Conservation (phyloP, 2,888 invertebrate species). For the Heteropelma amictum region DNA sequence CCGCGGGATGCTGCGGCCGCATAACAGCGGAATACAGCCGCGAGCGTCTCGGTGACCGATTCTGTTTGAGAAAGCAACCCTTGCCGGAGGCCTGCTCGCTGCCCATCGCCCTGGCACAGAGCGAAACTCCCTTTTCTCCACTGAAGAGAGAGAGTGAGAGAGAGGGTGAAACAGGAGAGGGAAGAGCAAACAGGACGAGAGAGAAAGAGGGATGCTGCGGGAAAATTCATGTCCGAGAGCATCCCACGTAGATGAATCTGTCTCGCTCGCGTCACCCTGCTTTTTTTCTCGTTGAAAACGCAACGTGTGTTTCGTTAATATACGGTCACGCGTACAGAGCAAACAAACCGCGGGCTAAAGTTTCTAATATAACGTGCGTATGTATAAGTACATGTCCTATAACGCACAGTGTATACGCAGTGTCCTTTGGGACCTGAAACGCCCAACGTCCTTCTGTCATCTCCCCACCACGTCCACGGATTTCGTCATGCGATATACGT, state of each 20-base stretch:
- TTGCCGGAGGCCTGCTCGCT: constrained; percentile 63
- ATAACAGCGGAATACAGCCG: constrained; percentile 58
- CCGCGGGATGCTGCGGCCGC: no score
- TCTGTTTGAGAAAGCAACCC: constrained; percentile 75
- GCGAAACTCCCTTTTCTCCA: constrained; percentile 20
- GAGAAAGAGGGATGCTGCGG: constrained; percentile 2
- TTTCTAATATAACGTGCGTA: constrained; percentile 71
- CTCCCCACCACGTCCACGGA: no score
- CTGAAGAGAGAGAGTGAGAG: constrained; percentile 45
- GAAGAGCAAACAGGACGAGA: constrained; percentile 21
- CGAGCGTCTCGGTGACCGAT: constrained; percentile 72
- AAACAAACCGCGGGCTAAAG: constrained; percentile 71
- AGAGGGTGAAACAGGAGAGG: constrained; percentile 70
- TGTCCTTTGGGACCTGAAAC: background rate
- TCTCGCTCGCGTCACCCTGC: constrained; percentile 9
- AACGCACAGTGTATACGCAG: background rate
- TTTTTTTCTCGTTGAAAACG: constrained; percentile 57
- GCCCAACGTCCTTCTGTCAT: background rate
- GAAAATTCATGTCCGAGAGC: no score
- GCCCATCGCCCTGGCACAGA: constrained; percentile 29
- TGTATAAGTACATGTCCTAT: constrained; percentile 33
- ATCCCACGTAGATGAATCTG: constrained; percentile 16
- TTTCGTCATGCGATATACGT: no score
- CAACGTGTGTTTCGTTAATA: constrained; percentile 73
- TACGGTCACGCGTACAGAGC: constrained; percentile 73